Evolutionary conservation across 2,797 vertebrate species (phyloP).

Genomic region (Streptopelia turtur): DNA sequence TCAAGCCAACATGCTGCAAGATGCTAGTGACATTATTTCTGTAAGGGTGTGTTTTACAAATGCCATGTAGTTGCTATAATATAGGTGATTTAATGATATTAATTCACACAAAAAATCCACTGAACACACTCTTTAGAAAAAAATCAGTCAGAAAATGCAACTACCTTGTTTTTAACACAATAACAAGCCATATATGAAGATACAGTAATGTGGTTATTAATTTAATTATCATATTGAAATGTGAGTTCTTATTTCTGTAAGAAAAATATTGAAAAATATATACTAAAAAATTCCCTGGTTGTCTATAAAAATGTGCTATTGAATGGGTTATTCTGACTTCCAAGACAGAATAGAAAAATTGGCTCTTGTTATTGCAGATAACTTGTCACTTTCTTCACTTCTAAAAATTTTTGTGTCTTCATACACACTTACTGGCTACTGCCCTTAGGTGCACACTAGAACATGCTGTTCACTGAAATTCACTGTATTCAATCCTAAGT

Average conservation of each 20-base stretch:
- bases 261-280: background rate
- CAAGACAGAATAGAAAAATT: background rate
- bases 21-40: background rate
- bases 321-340: background rate
- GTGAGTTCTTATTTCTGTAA: background rate
- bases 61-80: background rate
- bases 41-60: background rate
- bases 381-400: background rate
- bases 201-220: background rate
- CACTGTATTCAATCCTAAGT: background rate
- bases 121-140: background rate
- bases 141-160: background rate
- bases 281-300: background rate
- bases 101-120: background rate
- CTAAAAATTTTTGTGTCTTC: background rate
- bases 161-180: background rate
- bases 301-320: background rate
- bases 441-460: background rate
- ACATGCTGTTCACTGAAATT: background rate
- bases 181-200: background rate
- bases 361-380: background rate
- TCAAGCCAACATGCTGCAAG: background rate
- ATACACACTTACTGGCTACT: background rate
- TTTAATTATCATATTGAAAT: background rate
- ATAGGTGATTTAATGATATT: background rate